Evolutionary conservation across 2,888 invertebrate genomes (phyloP), one percentile per base, ranked within the genome.

Genomic region (Oscheius myriophilus): DNA sequence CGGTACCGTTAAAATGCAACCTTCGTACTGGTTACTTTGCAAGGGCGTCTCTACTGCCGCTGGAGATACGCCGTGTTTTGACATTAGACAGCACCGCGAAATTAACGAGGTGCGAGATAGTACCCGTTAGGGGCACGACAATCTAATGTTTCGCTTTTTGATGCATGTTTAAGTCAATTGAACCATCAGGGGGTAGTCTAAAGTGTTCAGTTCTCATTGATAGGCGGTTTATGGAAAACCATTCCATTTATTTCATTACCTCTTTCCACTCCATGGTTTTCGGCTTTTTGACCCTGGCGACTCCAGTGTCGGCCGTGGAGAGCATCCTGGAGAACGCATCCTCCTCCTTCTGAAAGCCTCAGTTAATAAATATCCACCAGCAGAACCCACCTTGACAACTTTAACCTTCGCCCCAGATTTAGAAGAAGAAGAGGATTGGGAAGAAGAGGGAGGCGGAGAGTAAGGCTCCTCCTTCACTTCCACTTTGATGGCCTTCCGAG

Each of bases 321-420:
- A 63, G 25, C 42, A 39, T 63, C 12, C 53, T 33, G 51, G 63
- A 63, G 53, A 63, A 53, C 4, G 52, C 39, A 21, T 63, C 53
- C 18, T 52, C 52, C 39, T 53, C 52, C 42, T 53, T 63, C 53
- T 63, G 41, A 52, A 63, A 21, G 12, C 2, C n/a, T 46, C 42
- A 33, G 9, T n/a, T n/a, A 11, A n/a, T 2, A 18, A 57, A 57
- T 18, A 18, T 43, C 14, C 42, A 58, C n/a, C n/a, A 33, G n/a
- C 25, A 25, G n/a, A 14, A 1, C 18, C 25, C 16, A 51, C 33
- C 33, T 51, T 51, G 16, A 51, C n/a, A 14, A 52, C 62, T n/a
- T 21, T n/a, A 18, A 14, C 6, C 52, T 62, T 46, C 62, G 42
- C 42, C 33, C n/a, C 21, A 49, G 49, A 51, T 18, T 21, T 51